A percentile compares a stretch with the other conserved stretches of the same genome.
These are phyloP conservation scores for Oenanthe oenanthe DNA, from an alignment of 2,113 vertebrate species.

Conservation along the genomic window DNA sequence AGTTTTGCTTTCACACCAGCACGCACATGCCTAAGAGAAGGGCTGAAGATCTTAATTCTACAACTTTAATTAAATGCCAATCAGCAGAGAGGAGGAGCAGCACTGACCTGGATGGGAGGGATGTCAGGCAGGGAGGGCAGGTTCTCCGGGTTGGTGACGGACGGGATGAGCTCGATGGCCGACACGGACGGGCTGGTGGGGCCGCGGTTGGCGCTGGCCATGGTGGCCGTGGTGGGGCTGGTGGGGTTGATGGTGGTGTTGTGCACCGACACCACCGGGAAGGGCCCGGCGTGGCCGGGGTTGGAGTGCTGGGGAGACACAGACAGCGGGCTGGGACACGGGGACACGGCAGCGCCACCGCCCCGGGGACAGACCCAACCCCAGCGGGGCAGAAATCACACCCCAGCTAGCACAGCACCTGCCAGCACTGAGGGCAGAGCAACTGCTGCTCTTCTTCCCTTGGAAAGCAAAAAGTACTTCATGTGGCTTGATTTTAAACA, in stretches of 20 bases:
- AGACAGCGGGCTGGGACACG: neutral
- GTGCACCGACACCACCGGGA: conserved; percentile 94
- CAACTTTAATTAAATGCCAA: neutral
- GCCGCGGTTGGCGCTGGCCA: conserved; percentile 92
- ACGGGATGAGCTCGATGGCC: conserved; percentile 95
- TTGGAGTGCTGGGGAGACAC: conserved; percentile 91
- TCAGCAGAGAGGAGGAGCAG: neutral
- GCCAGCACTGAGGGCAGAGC: neutral
- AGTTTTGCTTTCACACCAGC: too few relatives aligned
- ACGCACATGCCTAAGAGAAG: neutral
- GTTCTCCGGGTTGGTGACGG: conserved; percentile 98
- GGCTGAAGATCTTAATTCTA: neutral
- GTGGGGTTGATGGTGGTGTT: conserved; percentile 93
- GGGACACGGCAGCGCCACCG: fast-evolving
- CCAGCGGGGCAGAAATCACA: fast-evolving
- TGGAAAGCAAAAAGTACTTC: neutral
- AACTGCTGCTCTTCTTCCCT: neutral
- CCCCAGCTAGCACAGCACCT: neutral
- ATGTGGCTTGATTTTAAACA: neutral
- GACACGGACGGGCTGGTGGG: conserved; percentile 91
- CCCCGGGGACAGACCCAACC: neutral
- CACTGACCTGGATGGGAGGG: conserved; percentile 94
- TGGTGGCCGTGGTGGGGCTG: conserved; percentile 94
- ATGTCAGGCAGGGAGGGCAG: conserved; percentile 96
- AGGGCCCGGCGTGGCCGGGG: conserved; percentile 95